These are phyloP conservation scores for Oriolus oriolus DNA, from an alignment of 2,113 vertebrate species.

Conservation along the genomic window DNA sequence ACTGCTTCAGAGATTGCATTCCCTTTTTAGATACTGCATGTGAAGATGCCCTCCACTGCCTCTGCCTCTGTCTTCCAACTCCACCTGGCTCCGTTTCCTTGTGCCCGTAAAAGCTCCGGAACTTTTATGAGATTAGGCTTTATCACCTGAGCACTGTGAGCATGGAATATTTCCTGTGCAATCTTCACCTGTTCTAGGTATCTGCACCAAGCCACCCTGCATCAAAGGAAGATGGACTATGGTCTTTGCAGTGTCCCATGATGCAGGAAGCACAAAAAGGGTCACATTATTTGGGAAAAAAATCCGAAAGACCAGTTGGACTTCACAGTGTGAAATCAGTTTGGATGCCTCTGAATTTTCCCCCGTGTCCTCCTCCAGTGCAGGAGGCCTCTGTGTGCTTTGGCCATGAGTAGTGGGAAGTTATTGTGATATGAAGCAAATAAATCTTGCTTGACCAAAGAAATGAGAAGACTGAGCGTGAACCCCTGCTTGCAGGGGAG, in stretches of 20 bases:
- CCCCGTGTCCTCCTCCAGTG: fast-evolving
- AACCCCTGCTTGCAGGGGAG: not conserved
- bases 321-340: not conserved
- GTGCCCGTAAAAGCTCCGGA: not conserved
- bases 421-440: not conserved
- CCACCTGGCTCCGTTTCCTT: not conserved
- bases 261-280: not conserved
- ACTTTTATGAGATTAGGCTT: not conserved
- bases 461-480: not conserved
- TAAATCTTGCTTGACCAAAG: not conserved
- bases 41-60: not conserved
- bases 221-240: not conserved
- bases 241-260: not conserved
- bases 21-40: not conserved
- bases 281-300: not conserved
- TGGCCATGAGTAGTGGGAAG: not conserved
- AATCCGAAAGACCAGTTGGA: not conserved
- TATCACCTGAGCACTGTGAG: not conserved
- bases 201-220: not conserved
- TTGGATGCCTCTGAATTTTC: not conserved
- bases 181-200: not conserved
- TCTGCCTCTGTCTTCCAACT: not conserved
- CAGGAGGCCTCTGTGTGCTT: not conserved
- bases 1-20: not conserved
- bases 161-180: not conserved